Evolutionary conservation across 2,888 invertebrate species (phyloP).

Genomic region (Apodemia zela): DNA sequence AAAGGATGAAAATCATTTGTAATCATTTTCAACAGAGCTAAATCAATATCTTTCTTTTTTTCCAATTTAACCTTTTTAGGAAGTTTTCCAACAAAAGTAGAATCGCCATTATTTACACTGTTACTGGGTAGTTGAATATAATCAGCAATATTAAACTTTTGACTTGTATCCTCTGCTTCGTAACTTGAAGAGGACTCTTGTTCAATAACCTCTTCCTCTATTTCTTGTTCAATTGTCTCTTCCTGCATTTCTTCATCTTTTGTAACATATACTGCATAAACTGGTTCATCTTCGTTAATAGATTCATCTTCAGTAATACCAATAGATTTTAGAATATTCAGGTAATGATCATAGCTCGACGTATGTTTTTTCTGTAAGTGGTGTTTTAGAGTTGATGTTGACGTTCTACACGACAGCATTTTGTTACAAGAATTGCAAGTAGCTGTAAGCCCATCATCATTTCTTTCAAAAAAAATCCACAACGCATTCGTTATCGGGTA

Average conservation of each 20-base stretch:
- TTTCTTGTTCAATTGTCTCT: neutral
- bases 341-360: neutral
- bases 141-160: neutral
- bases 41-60: neutral
- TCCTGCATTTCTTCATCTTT: neutral
- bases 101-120: neutral
- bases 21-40: slow-evolving; percentile 17
- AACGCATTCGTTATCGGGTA: neutral
- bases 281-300: neutral
- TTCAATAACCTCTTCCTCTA: neutral
- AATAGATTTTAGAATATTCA: neutral
- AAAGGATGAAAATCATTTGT: slow-evolving; percentile 7
- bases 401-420: neutral
- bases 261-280: neutral
- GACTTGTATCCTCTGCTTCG: neutral
- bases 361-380: neutral
- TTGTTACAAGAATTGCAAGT: neutral
- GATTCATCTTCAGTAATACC: neutral
- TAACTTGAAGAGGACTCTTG: neutral
- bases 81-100: neutral
- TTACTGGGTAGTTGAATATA: neutral
- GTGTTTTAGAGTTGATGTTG: neutral
- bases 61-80: neutral
- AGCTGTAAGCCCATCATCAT: neutral
- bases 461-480: neutral